phyloP scores from a whole-genome alignment of 2,113 vertebrate species.

The Felis chaus region DNA sequence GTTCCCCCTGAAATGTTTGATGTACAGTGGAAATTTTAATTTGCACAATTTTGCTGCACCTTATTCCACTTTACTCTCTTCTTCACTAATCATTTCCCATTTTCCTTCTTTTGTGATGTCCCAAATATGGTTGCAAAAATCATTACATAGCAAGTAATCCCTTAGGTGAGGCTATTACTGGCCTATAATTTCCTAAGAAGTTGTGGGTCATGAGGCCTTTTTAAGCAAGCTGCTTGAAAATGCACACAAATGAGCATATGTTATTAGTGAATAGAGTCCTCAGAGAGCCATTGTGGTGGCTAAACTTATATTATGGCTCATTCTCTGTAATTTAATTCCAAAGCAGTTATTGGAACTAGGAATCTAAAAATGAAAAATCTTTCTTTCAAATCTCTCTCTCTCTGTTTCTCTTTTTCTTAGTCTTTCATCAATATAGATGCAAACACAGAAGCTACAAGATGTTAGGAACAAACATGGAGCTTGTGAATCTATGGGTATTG shows the following conservation, averaged over 20 bases:
- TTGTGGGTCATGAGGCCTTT: conserved; percentile 74
- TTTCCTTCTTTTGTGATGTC: conserved; percentile 22
- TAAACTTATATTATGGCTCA: conserved; percentile 80
- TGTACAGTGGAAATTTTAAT: conserved; percentile 54
- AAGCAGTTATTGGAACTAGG: conserved; percentile 51
- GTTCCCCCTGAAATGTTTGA: conserved; percentile 31
- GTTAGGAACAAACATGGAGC: background rate
- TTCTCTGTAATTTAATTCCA: conserved; percentile 82
- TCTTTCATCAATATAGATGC: background rate
- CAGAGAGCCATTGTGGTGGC: conserved; percentile 76
- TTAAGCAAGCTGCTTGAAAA: conserved; percentile 79
- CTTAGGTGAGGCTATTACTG: conserved; percentile 75
- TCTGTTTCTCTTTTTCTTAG: conserved; percentile 3
- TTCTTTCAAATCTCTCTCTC: background rate
- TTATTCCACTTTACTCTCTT: conserved; percentile 44
- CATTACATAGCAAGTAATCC: conserved; percentile 64
- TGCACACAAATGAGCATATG: conserved; percentile 76
- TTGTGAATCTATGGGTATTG: background rate
- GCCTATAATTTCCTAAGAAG: conserved; percentile 81
- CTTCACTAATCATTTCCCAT: conserved; percentile 22
- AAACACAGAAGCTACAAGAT: background rate
- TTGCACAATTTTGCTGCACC: conserved; percentile 48
- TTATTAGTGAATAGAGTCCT: conserved; percentile 78
- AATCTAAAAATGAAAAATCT: conserved; percentile 49
- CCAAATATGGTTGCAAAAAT: conserved; percentile 74